These are phyloP conservation scores for Bucco capensis DNA, from an alignment of 2,113 vertebrate genomes.

Conservation along the genomic window DNA sequence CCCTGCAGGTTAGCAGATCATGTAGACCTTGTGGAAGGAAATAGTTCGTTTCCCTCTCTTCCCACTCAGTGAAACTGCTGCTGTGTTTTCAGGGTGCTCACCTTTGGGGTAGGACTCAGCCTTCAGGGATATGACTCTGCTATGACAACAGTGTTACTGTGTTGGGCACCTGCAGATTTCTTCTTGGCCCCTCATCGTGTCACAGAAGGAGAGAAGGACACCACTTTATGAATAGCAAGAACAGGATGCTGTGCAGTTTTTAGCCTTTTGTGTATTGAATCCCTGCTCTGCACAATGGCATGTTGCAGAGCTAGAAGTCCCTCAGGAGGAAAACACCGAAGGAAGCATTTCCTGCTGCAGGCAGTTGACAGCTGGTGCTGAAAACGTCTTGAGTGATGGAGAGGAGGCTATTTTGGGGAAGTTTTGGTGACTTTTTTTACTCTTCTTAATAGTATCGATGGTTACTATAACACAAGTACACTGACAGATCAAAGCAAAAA, in stretches of 20 bases:
- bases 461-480: background rate
- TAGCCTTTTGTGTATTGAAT: constrained; percentile 63
- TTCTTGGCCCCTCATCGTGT: background rate
- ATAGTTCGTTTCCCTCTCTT: background rate
- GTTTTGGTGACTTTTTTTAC: constrained; percentile 18
- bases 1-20: background rate
- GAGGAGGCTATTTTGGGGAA: constrained; percentile 25
- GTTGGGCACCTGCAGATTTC: background rate
- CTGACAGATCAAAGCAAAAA: background rate
- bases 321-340: constrained; percentile 52
- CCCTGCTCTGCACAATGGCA: constrained; percentile 36
- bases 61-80: accelerated
- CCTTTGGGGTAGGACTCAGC: background rate
- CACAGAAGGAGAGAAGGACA: background rate
- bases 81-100: background rate
- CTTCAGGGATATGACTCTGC: background rate
- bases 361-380: constrained; percentile 46
- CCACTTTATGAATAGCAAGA: background rate
- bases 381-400: background rate
- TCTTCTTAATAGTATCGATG: background rate
- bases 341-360: constrained; percentile 58
- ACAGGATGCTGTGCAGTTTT: constrained; percentile 66
- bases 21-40: background rate
- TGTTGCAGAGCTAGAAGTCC: constrained; percentile 7
- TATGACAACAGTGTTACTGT: background rate